Evolutionary conservation across 2,113 vertebrate species (phyloP), one percentile per base, ranked within the genome.

Genomic region (Drymodes brunneopygia): DNA sequence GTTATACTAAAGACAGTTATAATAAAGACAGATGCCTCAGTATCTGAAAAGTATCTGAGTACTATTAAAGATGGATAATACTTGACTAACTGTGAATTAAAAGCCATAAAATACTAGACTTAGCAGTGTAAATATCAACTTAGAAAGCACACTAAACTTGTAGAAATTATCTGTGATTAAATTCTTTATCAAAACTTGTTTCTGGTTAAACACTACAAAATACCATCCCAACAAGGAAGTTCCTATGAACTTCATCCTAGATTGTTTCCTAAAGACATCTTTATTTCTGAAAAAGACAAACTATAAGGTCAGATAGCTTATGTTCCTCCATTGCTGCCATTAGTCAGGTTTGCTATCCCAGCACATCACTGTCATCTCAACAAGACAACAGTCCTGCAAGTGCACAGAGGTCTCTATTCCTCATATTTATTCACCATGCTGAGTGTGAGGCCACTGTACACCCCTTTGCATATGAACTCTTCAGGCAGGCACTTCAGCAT

Each of bases 401-500:
- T 36, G 38, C 42, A 50, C 31, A 31, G 28, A 48, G 21, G 7
- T 77, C 23, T 67, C 22, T 53, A 8, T 62, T 62, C 10, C 35
- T 81, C 0, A 0, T 33, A 16, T 72, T 69, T 73, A 11, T 74
- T 65, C 31, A 40, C 20, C 7, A 2, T 60, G 65, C 27, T 22
- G 7, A 50, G 20, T 58, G 42, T 48, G 42, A 88, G 31, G 18
- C 28, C 3, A 3, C n/a, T 78, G 21, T 50, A 33, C 5, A 12
- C 7, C 5, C 4, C 2, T n/a, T 74, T 0, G 0, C 47, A 15
- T 42, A 23, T 9, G 11, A 88, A 36, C 0, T 2, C 65, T 78
- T 90, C 40, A 56, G 58, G 47, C 31, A 60, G 23, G 4, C 29
- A 25, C 3, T 58, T 29, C 11, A 53, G 40, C 8, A 8, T 60